Percentiles rank a stretch among this genome's conserved stretches.
Conservation (phyloP, 2,888 invertebrate species). For the Tetragonula carbonaria region DNA sequence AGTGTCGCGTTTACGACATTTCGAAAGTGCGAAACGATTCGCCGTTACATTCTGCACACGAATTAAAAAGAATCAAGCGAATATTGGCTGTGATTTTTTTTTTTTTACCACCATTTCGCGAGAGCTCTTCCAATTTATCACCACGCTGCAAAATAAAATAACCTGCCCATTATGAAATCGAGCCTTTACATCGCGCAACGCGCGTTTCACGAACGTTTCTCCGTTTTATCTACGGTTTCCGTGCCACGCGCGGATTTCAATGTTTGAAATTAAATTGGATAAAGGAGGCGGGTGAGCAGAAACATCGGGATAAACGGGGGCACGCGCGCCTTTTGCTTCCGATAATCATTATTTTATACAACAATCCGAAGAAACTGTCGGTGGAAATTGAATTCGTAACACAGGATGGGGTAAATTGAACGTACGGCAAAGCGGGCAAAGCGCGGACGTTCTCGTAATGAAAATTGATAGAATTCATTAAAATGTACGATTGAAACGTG, state of each 20-base stretch:
- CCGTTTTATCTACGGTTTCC: too few relatives aligned
- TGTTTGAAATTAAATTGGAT: not conserved
- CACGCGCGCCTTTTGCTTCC: not conserved
- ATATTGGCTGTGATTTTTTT: too few relatives aligned
- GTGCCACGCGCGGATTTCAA: too few relatives aligned
- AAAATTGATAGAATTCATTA: constrained; percentile 17
- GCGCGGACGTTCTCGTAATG: not conserved
- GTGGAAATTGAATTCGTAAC: constrained; percentile 6
- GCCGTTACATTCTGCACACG: not conserved
- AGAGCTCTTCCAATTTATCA: too few relatives aligned
- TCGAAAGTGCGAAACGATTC: not conserved
- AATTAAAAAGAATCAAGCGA: too few relatives aligned
- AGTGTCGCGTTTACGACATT: not conserved
- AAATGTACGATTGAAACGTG: constrained; percentile 14
- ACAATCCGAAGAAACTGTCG: not conserved
- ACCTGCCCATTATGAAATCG: too few relatives aligned
- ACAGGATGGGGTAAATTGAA: too few relatives aligned
- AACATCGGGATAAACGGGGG: not conserved
- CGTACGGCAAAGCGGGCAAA: not conserved
- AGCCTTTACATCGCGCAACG: too few relatives aligned
- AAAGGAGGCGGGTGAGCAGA: not conserved
- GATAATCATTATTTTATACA: not conserved
- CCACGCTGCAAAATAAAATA: too few relatives aligned
- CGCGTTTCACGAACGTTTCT: too few relatives aligned
- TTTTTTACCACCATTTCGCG: too few relatives aligned